phyloP scores from a whole-genome alignment of 2,888 invertebrate species.

The Brachypalpus laphriformis region DNA sequence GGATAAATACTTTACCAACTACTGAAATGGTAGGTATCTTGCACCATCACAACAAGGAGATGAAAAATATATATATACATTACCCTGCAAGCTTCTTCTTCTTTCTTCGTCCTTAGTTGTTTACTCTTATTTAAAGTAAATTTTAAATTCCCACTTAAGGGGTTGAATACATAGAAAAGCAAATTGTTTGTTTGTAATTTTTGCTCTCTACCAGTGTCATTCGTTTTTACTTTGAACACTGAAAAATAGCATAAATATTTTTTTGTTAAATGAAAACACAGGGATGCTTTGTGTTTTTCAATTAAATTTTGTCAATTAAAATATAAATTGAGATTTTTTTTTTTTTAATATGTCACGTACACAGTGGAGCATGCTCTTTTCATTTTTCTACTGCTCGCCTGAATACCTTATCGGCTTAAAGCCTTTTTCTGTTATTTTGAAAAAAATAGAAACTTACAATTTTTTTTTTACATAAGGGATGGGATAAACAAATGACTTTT shows the following conservation, averaged over 20 bases:
- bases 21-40: conserved; percentile 23
- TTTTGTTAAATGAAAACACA: not conserved
- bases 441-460: too few species aligned
- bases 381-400: too few species aligned
- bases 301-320: not conserved
- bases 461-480: too few species aligned
- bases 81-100: not conserved
- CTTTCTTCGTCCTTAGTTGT: not conserved
- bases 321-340: not conserved
- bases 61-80: not conserved
- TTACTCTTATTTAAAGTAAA: not conserved
- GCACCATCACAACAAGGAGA: not conserved
- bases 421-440: too few species aligned
- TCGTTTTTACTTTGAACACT: not conserved
- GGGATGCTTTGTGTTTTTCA: not conserved
- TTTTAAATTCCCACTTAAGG: not conserved
- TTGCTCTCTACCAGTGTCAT: not conserved
- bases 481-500: too few species aligned
- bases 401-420: too few species aligned
- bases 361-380: not conserved
- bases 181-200: conserved; percentile 15
- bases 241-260: not conserved
- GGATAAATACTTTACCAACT: conserved; percentile 38
- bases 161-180: not conserved
- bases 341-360: not conserved